These are phyloP conservation scores for Octopus sinensis DNA, from an alignment of 1,140 invertebrate species.

Conservation along the genomic window DNA sequence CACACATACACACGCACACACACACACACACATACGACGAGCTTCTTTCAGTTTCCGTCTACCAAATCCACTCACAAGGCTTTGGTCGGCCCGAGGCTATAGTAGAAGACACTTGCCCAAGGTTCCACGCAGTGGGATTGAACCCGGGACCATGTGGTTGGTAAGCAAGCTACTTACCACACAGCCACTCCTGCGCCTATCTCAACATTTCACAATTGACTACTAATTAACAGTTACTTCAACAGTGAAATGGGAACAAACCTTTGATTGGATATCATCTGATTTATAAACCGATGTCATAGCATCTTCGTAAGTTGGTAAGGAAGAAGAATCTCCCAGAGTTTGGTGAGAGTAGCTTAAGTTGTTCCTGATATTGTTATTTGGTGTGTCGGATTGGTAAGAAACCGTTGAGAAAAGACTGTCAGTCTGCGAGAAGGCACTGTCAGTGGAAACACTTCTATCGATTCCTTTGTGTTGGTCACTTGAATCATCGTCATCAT, in stretches of 20 bases:
- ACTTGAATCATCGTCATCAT: conserved; percentile 4
- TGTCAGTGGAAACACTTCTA: not conserved
- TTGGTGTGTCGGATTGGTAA: not conserved
- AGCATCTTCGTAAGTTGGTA: conserved; percentile 3
- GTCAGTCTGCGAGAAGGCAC: not conserved
- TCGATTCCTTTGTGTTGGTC: not conserved
- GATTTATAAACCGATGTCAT: conserved; percentile 4
- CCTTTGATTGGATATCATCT: not conserved
- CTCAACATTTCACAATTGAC: too few relatives aligned
- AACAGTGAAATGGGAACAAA: not conserved
- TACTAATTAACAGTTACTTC: too few relatives aligned
- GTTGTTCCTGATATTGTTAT: not conserved
- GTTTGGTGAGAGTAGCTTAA: not conserved
- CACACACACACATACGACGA: too few relatives aligned
- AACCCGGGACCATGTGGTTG: too few relatives aligned
- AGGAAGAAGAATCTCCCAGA: not conserved
- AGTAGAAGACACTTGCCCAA: too few relatives aligned
- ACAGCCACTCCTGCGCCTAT: too few relatives aligned
- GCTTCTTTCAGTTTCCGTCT: too few relatives aligned
- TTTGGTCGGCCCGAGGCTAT: too few relatives aligned
- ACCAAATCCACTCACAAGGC: too few relatives aligned
- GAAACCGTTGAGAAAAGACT: not conserved
- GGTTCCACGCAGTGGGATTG: too few relatives aligned
- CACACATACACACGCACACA: too few relatives aligned
- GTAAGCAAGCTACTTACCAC: too few relatives aligned